A percentile compares a stretch with the other conserved stretches of the same genome.
These are phyloP conservation scores for Drosophila vallismaia DNA, from an alignment of 2,888 invertebrate genomes.

Conservation along the genomic window DNA sequence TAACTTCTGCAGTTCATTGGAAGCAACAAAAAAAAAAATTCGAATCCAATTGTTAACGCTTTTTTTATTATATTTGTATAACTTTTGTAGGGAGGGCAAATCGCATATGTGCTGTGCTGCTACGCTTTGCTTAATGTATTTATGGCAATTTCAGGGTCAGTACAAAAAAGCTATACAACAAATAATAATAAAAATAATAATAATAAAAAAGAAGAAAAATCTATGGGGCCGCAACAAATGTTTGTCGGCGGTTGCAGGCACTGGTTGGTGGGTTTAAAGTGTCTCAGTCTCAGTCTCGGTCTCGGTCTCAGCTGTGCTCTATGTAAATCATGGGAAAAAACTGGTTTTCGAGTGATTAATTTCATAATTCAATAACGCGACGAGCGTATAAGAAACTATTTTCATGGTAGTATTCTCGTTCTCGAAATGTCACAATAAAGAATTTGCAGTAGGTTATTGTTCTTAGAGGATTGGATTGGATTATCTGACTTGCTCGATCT, in stretches of 20 bases:
- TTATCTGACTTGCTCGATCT: conserved; percentile 13
- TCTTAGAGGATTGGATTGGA: conserved; percentile 13
- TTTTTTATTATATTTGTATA: conserved; percentile 39
- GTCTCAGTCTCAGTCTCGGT: conserved; percentile 43
- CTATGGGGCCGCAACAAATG: conserved; percentile 66
- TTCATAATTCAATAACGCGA: conserved; percentile 65
- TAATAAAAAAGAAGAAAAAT: conserved; percentile 35
- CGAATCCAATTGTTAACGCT: conserved; percentile 57
- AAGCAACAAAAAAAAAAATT: conserved; percentile 48
- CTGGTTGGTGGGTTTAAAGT: conserved; percentile 73
- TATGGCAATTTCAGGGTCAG: conserved; percentile 76
- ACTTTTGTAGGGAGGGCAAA: conserved; percentile 34
- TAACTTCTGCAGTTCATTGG: conserved; percentile 59
- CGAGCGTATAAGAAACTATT: conserved; percentile 53
- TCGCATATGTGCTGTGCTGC: conserved; percentile 44
- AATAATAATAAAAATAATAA: conserved; percentile 17
- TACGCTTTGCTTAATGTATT: conserved; percentile 75
- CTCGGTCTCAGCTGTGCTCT: conserved; percentile 52
- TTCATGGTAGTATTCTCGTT: conserved; percentile 39
- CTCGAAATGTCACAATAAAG: neutral
- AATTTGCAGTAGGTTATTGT: conserved; percentile 30
- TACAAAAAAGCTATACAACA: conserved; percentile 26
- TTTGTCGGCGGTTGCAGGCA: conserved; percentile 59
- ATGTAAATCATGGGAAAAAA: conserved; percentile 69
- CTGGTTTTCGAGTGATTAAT: conserved; percentile 76